Base-by-base conservation (phyloP, 1,140 invertebrate genomes). In the Maniola jurtina region DNA sequence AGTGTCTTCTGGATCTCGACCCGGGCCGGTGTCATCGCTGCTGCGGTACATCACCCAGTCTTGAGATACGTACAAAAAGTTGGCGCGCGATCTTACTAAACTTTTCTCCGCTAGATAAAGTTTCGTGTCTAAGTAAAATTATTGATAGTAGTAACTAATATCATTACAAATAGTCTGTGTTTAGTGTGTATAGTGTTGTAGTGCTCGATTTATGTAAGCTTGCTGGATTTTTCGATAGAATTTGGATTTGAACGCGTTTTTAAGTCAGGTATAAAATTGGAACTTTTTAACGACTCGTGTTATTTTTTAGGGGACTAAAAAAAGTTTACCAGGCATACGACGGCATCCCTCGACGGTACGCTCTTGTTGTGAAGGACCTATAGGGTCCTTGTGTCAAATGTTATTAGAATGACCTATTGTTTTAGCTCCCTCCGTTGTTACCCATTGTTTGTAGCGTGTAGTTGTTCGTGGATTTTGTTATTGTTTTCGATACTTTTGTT, bases 381-480 rank as follows among this genome's bases (percentile, higher is more conserved):
- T 80, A 75, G 72, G 71, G 81, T 76, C 78, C 76, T 83, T 76
- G 72, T 82, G 72, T 76, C 68, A 75, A 81, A 80, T 85, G 74
- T 79, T 81, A 79, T 80, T 81, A 77, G 75, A 78, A 68, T 64
- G 61, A 60, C 66, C 66, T 68, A 68, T 68, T 68, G 66, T 68
- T 63, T 47, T 68, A 60, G 74, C 64, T 54, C 70, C 71, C 66
- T 70, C 25, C 70, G 74, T 75, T 76, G 62, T 80, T 70, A 72
- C 62, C 77, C 52, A 75, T 78, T 79, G 69, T 80, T 70, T 70
- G 71, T 77, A 73, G 66, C 72, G 65, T 45, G 70, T 76, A 25
- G 25, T 25, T 25, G 68, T 73, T 45, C 55, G 59, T 61, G 56
- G 67, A 70, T 76, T 75, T n/a, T 45, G 42, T 45, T 73, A 76